Evolutionary conservation across 2,888 invertebrate genomes (phyloP).

Genomic region (Mimas tiliae): DNA sequence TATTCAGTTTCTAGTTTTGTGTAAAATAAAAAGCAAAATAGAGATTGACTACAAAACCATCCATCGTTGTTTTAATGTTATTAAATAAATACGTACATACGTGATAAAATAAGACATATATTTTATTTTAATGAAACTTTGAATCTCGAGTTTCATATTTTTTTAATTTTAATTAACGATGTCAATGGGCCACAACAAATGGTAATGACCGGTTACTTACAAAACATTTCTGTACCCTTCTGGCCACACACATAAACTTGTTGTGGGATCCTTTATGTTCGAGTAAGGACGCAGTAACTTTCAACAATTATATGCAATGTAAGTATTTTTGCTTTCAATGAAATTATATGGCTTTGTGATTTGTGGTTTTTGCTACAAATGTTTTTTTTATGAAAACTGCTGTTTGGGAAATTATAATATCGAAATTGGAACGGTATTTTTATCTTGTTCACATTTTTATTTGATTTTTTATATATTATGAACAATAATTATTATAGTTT

Average conservation of each 20-base stretch:
- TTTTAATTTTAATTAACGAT: conserved; percentile 55
- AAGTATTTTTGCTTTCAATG: conserved; percentile 38
- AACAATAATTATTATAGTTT: too few species aligned
- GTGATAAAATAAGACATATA: neutral
- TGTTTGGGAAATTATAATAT: neutral
- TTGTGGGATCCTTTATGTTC: conserved; percentile 11
- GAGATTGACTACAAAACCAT: too few species aligned
- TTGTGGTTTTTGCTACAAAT: neutral
- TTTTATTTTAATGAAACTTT: neutral
- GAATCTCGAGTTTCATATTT: conserved; percentile 30
- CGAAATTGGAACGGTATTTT: too few species aligned
- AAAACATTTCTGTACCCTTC: conserved; percentile 39
- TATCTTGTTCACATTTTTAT: too few species aligned
- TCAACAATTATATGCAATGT: conserved; percentile 27
- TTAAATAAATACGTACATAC: too few species aligned
- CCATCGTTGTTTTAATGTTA: too few species aligned
- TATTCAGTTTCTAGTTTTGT: too few species aligned
- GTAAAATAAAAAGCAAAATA: too few species aligned
- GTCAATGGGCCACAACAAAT: conserved; percentile 55
- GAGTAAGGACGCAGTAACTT: conserved; percentile 28
- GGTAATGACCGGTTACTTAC: conserved; percentile 45
- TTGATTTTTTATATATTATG: too few species aligned
- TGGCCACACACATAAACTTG: conserved; percentile 27
- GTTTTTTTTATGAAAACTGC: neutral
- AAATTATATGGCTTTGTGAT: conserved; percentile 26